Conservation (phyloP, 2,888 invertebrate species). For the Heliothis peltigera region DNA sequence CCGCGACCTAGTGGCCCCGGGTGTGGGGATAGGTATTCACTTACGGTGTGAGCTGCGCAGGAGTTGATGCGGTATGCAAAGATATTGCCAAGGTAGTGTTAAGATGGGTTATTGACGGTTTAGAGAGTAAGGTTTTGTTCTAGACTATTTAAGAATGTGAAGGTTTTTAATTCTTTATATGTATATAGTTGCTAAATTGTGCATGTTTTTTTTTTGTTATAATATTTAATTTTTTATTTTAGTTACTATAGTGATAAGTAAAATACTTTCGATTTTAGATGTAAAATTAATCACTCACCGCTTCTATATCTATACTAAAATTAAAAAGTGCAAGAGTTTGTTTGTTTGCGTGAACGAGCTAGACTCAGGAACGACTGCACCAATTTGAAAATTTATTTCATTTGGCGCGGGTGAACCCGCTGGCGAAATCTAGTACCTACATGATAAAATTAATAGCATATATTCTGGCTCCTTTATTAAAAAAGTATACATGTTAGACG, state of each 20-base stretch:
- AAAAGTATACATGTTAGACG: neutral
- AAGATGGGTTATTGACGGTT: conserved; percentile 16
- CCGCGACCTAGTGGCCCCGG: conserved; percentile 78
- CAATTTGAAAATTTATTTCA: too few relatives aligned
- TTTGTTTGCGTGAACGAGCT: too few relatives aligned
- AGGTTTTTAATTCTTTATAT: neutral
- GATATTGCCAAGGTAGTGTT: conserved; percentile 10
- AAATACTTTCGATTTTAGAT: neutral
- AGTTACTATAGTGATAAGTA: too few relatives aligned
- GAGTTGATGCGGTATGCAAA: conserved; percentile 62
- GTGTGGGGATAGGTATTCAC: conserved; percentile 76
- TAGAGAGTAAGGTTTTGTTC: conserved; percentile 1
- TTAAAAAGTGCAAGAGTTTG: too few relatives aligned
- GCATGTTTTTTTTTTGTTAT: too few relatives aligned
- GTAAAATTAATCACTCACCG: too few relatives aligned
- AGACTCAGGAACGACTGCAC: too few relatives aligned
- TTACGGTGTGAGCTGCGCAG: conserved; percentile 50
- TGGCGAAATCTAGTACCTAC: too few relatives aligned
- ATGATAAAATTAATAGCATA: neutral
- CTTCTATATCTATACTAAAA: neutral
- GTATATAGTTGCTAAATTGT: neutral
- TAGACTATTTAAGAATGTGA: neutral
- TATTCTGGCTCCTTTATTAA: neutral
- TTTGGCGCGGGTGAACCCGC: too few relatives aligned
- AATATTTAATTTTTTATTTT: too few relatives aligned